Evolutionary conservation across 2,888 invertebrate genomes (phyloP).

Genomic region (Ochropacha duplaris): DNA sequence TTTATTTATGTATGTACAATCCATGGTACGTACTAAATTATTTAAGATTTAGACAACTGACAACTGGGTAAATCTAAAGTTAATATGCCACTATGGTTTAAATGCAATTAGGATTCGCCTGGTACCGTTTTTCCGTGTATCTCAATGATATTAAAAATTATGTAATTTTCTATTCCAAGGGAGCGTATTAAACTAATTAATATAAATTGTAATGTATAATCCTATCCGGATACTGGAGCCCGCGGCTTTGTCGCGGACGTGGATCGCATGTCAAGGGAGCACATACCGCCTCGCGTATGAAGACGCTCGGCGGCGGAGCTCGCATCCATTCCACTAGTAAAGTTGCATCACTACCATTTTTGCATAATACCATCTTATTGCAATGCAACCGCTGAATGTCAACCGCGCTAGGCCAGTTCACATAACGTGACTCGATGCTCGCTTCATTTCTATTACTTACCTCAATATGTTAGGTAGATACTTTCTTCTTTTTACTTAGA

Average conservation of each 20-base stretch:
- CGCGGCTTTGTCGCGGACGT: slow-evolving; percentile 47
- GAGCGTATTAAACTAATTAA: not conserved
- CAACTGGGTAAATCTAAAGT: no score
- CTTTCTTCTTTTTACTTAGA: no score
- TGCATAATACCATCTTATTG: slow-evolving; percentile 67
- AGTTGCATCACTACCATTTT: slow-evolving; percentile 63
- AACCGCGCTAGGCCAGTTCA: slow-evolving; percentile 60
- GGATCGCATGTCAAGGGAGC: slow-evolving; percentile 45
- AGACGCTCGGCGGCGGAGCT: slow-evolving; percentile 49
- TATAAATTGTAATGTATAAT: not conserved
- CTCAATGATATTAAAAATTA: not conserved
- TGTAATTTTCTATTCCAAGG: not conserved
- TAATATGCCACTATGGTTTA: no score
- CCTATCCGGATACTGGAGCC: slow-evolving; percentile 26
- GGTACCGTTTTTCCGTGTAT: not conserved
- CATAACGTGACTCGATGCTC: slow-evolving; percentile 21
- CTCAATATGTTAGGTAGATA: no score
- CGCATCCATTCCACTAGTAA: slow-evolving; percentile 32
- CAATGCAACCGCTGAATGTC: slow-evolving; percentile 65
- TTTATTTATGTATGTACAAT: no score
- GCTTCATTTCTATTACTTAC: not conserved
- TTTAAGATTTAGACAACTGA: no score
- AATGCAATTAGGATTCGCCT: no score
- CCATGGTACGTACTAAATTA: no score
- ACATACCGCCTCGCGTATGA: slow-evolving; percentile 38